Evolutionary conservation across 2,113 vertebrate species (phyloP).

Genomic region (Ageneiosus marmoratus): DNA sequence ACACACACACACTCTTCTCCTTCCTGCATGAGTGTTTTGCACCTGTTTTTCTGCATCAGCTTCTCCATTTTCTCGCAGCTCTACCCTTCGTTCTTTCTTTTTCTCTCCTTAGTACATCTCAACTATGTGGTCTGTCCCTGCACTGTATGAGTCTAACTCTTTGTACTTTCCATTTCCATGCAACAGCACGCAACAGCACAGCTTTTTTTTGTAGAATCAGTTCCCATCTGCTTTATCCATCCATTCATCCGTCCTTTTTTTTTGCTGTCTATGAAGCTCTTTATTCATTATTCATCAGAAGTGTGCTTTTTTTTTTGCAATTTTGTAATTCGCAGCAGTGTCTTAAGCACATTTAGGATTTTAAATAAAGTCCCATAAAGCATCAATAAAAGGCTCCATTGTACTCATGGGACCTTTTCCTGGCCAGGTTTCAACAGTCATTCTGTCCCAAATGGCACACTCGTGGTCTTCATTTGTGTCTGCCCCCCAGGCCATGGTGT

Average conservation of each 20-base stretch:
- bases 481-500: background rate
- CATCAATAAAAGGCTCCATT: background rate
- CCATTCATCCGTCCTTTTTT: background rate
- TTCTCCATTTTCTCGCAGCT: background rate
- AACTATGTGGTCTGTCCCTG: background rate
- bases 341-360: background rate
- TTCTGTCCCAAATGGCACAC: background rate
- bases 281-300: background rate
- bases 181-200: background rate
- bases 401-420: background rate
- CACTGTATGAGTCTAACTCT: background rate
- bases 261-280: no score
- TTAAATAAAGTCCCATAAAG: background rate
- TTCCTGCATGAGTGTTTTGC: slow-evolving; percentile 7
- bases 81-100: background rate
- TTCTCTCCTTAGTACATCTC: background rate
- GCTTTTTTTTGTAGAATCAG: background rate
- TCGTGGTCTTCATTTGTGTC: background rate
- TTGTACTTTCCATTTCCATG: background rate
- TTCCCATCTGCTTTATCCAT: background rate
- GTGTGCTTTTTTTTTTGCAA: background rate
- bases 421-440: background rate
- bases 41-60: slow-evolving; percentile 49
- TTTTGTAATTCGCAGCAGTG: background rate
- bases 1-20: slow-evolving; percentile 31